A percentile compares a stretch with the other conserved stretches of the same genome.
Evolutionary conservation across 2,888 invertebrate genomes (phyloP).

Genomic region (Rhorus exstirpatorius): DNA sequence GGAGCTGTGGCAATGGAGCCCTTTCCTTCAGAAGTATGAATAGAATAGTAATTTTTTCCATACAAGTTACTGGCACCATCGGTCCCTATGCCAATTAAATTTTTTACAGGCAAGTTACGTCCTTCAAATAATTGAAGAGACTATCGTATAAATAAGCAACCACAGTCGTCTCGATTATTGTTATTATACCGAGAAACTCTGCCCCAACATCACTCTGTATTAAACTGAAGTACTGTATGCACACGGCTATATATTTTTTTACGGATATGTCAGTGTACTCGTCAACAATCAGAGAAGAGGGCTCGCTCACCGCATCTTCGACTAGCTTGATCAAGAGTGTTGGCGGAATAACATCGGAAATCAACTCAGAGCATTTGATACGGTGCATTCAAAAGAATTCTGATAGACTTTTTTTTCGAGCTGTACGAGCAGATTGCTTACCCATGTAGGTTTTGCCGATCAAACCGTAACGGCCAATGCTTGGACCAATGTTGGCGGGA

Average conservation of each 20-base stretch:
- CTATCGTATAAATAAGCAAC: conserved; percentile 13
- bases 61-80: conserved; percentile 63
- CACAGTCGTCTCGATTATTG: conserved; percentile 61
- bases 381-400: conserved; percentile 65
- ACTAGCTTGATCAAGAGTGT: conserved; percentile 69
- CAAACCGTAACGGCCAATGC: too few relatives aligned
- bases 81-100: conserved; percentile 22
- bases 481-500: too few relatives aligned
- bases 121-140: not conserved
- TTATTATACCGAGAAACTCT: conserved; percentile 71
- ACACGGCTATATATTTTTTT: conserved; percentile 73
- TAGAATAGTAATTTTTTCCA: conserved; percentile 70
- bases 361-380: conserved; percentile 73
- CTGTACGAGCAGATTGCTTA: conserved; percentile 66
- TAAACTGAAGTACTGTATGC: conserved; percentile 71
- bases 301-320: conserved; percentile 68
- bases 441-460: too few relatives aligned
- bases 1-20: conserved; percentile 4
- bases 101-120: not conserved
- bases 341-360: conserved; percentile 71
- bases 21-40: conserved; percentile 68
- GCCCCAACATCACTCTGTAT: conserved; percentile 67
- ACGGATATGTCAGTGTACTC: conserved; percentile 74
- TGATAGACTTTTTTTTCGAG: conserved; percentile 53
- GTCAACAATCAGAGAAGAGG: conserved; percentile 73